phyloP scores from a whole-genome alignment of 2,797 vertebrate genomes.

The Cyprinella venusta region DNA sequence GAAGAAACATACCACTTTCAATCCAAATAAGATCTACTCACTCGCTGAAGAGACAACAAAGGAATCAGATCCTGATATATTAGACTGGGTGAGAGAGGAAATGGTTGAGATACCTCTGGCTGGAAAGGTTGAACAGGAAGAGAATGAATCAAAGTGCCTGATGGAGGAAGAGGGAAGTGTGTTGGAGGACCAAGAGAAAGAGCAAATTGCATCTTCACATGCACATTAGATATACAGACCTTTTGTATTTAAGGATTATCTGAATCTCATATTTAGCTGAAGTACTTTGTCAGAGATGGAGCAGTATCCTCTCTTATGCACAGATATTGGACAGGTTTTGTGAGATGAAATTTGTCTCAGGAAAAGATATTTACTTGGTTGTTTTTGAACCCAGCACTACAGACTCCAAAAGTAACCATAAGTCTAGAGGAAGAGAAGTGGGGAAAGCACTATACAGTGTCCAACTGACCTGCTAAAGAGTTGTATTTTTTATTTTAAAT shows the following conservation, averaged over 20 bases:
- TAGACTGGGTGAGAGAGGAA: conserved; percentile 37
- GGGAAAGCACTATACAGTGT: background rate
- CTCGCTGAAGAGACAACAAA: conserved; percentile 80
- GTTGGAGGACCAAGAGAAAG: conserved; percentile 27
- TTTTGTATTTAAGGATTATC: conserved; percentile 16
- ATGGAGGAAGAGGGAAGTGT: conserved; percentile 52
- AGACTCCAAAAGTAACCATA: conserved; percentile 15
- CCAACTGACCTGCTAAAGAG: background rate
- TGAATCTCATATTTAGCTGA: background rate
- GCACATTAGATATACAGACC: conserved; percentile 34
- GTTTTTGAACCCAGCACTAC: background rate
- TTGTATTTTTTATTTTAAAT: background rate
- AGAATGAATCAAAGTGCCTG: conserved; percentile 58
- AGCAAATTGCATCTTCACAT: conserved; percentile 7
- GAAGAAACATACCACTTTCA: conserved; percentile 70
- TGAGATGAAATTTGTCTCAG: conserved; percentile 26
- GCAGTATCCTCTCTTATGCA: background rate
- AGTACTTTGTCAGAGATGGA: conserved; percentile 9
- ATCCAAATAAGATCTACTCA: conserved; percentile 75
- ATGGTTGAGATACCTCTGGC: conserved; percentile 13
- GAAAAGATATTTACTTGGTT: conserved; percentile 1
- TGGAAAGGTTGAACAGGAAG: conserved; percentile 57
- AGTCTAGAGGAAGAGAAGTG: background rate
- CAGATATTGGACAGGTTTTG: background rate
- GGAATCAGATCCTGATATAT: conserved; percentile 70